Evolutionary conservation across 2,113 vertebrate species (phyloP).

Genomic region (Uria lomvia): DNA sequence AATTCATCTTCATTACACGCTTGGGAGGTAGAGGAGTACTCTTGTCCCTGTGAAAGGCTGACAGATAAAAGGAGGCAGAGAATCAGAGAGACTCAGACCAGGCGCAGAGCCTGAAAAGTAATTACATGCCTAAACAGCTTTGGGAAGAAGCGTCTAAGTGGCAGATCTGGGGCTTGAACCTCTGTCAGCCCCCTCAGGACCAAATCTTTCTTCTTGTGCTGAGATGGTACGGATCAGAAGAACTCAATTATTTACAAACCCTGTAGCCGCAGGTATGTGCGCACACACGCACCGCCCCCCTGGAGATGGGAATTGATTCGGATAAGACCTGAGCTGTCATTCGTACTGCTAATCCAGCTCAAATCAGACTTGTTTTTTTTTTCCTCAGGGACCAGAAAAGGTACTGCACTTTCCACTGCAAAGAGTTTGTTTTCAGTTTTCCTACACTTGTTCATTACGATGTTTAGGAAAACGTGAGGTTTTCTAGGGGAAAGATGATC

Average conservation of each 20-base stretch:
- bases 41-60: constrained; percentile 42
- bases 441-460: neutral
- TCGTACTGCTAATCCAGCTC: constrained; percentile 6
- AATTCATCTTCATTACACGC: constrained; percentile 61
- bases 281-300: neutral
- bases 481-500: neutral
- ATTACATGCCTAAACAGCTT: constrained; percentile 63
- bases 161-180: constrained; percentile 65
- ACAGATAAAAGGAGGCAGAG: constrained; percentile 57
- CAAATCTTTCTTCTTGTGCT: constrained; percentile 29
- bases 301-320: neutral
- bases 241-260: constrained; percentile 56
- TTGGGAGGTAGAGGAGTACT: constrained; percentile 46
- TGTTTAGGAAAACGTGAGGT: neutral
- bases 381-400: neutral
- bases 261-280: neutral
- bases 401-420: neutral
- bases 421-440: constrained; percentile 2
- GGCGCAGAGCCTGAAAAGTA: constrained; percentile 54
- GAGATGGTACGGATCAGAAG: neutral
- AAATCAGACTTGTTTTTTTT: neutral
- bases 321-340: constrained; percentile 29
- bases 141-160: constrained; percentile 54
- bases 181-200: constrained; percentile 54
- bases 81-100: constrained; percentile 36